Conservation (phyloP, 1,140 invertebrate genomes). For the Vollenhovia emeryi region DNA sequence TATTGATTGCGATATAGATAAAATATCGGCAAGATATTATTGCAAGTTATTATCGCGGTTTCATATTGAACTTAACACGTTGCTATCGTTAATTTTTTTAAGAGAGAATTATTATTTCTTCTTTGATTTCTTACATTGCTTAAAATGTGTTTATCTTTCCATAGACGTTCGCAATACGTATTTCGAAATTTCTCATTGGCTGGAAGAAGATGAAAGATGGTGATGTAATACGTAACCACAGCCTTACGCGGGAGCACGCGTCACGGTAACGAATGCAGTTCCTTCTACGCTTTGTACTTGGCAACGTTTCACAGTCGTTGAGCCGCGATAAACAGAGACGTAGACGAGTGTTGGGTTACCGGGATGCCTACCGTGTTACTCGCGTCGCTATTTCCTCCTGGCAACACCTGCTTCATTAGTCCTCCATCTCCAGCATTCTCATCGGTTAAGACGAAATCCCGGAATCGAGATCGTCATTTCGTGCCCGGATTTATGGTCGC, state of each 20-base stretch:
- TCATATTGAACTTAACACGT: neutral
- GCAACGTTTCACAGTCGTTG: constrained; percentile 46
- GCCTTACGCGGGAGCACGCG: constrained; percentile 24
- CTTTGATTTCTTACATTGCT: neutral
- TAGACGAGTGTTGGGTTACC: constrained; percentile 54
- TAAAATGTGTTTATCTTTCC: neutral
- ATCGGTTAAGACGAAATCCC: constrained; percentile 48
- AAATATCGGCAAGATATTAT: neutral
- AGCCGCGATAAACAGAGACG: constrained; percentile 55
- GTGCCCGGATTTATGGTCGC: constrained; percentile 46
- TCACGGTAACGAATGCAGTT: constrained; percentile 62
- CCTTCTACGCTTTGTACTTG: constrained; percentile 44
- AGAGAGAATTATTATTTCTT: neutral
- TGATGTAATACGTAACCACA: constrained; percentile 34
- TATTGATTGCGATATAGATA: neutral
- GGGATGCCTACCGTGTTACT: constrained; percentile 32
- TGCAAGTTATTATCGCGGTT: too few species aligned
- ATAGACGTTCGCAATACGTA: neutral
- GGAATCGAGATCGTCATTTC: constrained; percentile 49
- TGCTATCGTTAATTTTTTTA: neutral
- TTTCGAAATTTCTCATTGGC: neutral
- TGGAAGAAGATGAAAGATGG: constrained; percentile 19
- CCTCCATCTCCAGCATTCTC: constrained; percentile 2
- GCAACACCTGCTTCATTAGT: constrained; percentile 66
- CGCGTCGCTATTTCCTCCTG: constrained; percentile 40